Evolutionary conservation across 1,140 invertebrate species (phyloP), one percentile per base, ranked within the genome.

Genomic region (Heliconius eleuchia): DNA sequence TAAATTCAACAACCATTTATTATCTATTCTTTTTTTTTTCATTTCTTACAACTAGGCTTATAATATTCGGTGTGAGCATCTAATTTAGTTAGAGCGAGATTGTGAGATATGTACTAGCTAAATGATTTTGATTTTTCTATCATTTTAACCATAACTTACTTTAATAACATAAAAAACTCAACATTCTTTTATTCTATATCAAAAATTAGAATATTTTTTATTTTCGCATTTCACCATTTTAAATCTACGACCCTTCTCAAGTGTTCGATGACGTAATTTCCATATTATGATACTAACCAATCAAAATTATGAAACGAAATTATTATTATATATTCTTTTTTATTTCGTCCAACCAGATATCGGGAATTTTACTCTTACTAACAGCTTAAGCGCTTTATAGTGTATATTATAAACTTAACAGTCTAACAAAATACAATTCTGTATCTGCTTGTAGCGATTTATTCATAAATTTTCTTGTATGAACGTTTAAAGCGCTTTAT

Each of bases 371-470:
- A 27, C 23, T 30, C 60, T 13, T 66, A 3, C 23, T 66, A 18
- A 23, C 30, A 46, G 37, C 50, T 72, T 37, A 11, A 72, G 76
- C 76, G 76, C 76, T 77, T 52, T 18, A 55, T 3, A 18, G 4
- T 27, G 11, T 30, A 16, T 5, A 11, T 11, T 66, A 60, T 13
- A 66, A 27, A 27, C 5, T 13, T 66, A 27, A 16, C 11, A 13
- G 60, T 66, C 4, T 66, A 66, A 66, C 9, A 5, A 27, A 66
- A 30, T 27, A 66, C 27, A 66, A 30, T 11, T 27, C 27, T 66
- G 60, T 30, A 30, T 66, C 34, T 39, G n/a, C n/a, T 77, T 30
- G 42, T 23, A 72, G 66, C 42, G 70, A 37, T 52, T 16, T 57
- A 72, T 30, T 50, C 0, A 19, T 27, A 11, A 46, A 23, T 46